Percentiles rank a stretch among this genome's conserved stretches.
Evolutionary conservation across 2,797 vertebrate genomes (phyloP).

Genomic region (Hephaestus fuliginosus): DNA sequence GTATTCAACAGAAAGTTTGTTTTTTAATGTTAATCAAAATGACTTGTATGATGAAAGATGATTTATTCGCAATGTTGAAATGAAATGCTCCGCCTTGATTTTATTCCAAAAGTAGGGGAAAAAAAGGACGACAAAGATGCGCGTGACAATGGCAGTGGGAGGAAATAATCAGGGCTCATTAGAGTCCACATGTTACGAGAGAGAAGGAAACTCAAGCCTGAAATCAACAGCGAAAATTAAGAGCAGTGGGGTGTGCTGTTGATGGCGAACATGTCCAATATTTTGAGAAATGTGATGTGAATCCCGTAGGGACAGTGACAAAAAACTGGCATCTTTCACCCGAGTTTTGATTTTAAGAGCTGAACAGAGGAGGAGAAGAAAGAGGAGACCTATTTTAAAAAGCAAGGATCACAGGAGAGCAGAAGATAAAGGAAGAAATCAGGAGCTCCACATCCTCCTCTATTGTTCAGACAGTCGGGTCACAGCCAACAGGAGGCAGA

Average conservation of each 20-base stretch:
- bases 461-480: slow-evolving; percentile 40
- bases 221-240: slow-evolving; percentile 41
- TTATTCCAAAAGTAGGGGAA: not conserved
- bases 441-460: slow-evolving; percentile 10
- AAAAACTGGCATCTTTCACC: not conserved
- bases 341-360: slow-evolving; percentile 1
- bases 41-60: slow-evolving; percentile 22
- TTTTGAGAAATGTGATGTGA: slow-evolving; percentile 14
- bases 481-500: slow-evolving; percentile 43
- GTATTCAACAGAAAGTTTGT: slow-evolving; percentile 20
- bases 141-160: slow-evolving; percentile 34
- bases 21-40: slow-evolving; percentile 26
- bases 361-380: slow-evolving; percentile 2
- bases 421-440: slow-evolving; percentile 28
- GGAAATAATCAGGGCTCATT: slow-evolving; percentile 58
- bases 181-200: slow-evolving; percentile 28
- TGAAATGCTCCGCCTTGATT: slow-evolving; percentile 43
- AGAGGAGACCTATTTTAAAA: not conserved
- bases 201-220: slow-evolving; percentile 8
- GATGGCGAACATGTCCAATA: not conserved
- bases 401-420: slow-evolving; percentile 7
- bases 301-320: not conserved
- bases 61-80: slow-evolving; percentile 44
- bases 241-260: slow-evolving; percentile 35
- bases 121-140: slow-evolving; percentile 3